Evolutionary conservation across 2,797 vertebrate species (phyloP).

Genomic region (Gorsachius magnificus): DNA sequence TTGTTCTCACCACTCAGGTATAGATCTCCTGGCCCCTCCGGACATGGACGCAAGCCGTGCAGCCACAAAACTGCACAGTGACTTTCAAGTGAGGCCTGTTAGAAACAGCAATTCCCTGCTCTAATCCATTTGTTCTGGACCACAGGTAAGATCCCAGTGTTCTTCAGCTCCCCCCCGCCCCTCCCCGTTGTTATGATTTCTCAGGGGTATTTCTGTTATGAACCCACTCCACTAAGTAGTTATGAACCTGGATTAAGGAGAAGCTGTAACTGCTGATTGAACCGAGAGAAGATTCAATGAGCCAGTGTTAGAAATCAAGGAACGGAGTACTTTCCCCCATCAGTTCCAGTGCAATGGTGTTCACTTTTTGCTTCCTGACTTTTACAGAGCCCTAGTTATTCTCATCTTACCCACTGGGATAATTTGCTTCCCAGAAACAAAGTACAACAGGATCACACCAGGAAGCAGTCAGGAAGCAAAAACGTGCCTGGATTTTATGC

Average conservation of each 20-base stretch:
- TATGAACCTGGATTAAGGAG: slow-evolving; percentile 35
- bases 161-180: not conserved
- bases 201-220: slow-evolving; percentile 24
- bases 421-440: slow-evolving; percentile 28
- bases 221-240: not conserved
- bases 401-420: slow-evolving; percentile 14
- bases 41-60: not conserved
- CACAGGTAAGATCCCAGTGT: not conserved
- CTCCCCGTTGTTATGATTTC: not conserved
- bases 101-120: not conserved
- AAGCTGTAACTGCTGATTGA: slow-evolving; percentile 64
- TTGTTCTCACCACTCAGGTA: not conserved
- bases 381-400: slow-evolving; percentile 22
- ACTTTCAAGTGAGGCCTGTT: not conserved
- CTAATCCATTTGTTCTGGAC: not conserved
- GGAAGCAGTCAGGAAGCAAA: not conserved
- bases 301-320: slow-evolving; percentile 36
- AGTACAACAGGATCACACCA: not conserved
- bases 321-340: not conserved
- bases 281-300: slow-evolving; percentile 61
- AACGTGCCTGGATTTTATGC: not conserved
- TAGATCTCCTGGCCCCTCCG: not conserved
- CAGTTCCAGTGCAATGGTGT: slow-evolving; percentile 9
- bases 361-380: slow-evolving; percentile 32
- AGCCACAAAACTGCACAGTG: not conserved